These are phyloP conservation scores for Agrochola lota DNA, from an alignment of 2,888 invertebrate species.

Conservation along the genomic window DNA sequence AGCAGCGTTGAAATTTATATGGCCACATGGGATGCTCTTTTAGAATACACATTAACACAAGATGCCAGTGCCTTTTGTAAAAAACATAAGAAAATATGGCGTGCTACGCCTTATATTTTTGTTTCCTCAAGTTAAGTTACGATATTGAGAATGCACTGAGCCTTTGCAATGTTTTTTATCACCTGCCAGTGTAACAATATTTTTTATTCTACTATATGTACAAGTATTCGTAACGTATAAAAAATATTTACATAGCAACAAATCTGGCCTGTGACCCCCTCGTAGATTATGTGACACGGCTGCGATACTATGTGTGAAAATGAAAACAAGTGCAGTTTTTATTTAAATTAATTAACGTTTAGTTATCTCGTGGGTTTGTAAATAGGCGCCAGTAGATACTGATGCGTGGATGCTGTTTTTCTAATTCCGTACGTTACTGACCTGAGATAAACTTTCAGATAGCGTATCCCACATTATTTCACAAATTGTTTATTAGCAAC, in stretches of 20 bases:
- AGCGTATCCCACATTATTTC: constrained; percentile 76
- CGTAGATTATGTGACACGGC: constrained; percentile 18
- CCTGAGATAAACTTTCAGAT: constrained; percentile 85
- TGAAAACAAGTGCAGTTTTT: constrained; percentile 64
- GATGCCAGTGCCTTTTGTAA: no score
- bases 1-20: not conserved
- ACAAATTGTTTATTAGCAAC: constrained; percentile 76
- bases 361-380: constrained; percentile 71
- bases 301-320: constrained; percentile 41
- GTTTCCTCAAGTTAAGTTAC: not conserved
- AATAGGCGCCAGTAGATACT: constrained; percentile 81
- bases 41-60: not conserved
- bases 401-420: constrained; percentile 77
- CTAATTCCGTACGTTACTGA: constrained; percentile 82
- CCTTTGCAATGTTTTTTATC: constrained; percentile 24
- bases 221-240: constrained; percentile 18
- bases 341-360: constrained; percentile 70
- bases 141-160: not conserved
- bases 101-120: not conserved
- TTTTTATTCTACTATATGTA: constrained; percentile 1
- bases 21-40: not conserved
- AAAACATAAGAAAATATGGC: not conserved
- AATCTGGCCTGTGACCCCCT: constrained; percentile 39
- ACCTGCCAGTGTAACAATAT: constrained; percentile 22
- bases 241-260: constrained; percentile 29